These are phyloP conservation scores for Meleagris gallopavo DNA, from an alignment of 2,113 vertebrate species.

Conservation along the genomic window DNA sequence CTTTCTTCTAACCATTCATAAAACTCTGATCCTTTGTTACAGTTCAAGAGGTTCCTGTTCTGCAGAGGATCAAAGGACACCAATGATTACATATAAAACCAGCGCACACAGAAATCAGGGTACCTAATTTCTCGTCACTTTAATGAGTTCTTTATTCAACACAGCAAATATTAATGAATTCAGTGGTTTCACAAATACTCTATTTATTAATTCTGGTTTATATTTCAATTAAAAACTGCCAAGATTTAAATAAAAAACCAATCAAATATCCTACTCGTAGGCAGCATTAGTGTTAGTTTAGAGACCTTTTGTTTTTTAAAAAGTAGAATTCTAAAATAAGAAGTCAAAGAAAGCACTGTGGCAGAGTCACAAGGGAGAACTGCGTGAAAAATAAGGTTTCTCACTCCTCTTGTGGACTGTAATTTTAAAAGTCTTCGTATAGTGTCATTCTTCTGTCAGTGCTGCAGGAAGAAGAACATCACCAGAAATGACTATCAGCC, in stretches of 20 bases:
- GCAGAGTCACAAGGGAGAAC: slow-evolving; percentile 75
- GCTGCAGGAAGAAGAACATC: slow-evolving; percentile 85
- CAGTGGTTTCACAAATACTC: slow-evolving; percentile 75
- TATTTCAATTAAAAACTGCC: slow-evolving; percentile 75
- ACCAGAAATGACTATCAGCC: slow-evolving; percentile 84
- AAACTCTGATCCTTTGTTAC: slow-evolving; percentile 74
- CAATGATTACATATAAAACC: slow-evolving; percentile 79
- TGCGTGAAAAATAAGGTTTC: slow-evolving; percentile 71
- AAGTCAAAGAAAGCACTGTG: slow-evolving; percentile 81
- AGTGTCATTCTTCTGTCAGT: slow-evolving; percentile 83
- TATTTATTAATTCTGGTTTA: slow-evolving; percentile 61
- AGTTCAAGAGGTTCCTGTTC: slow-evolving; percentile 66
- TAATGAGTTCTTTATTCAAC: slow-evolving; percentile 60
- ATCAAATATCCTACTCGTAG: slow-evolving; percentile 65
- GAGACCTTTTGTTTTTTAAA: slow-evolving; percentile 68
- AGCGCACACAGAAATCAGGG: slow-evolving; percentile 78
- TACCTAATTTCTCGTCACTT: slow-evolving; percentile 65
- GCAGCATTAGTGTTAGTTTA: slow-evolving; percentile 76
- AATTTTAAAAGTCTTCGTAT: slow-evolving; percentile 80
- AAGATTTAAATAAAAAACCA: slow-evolving; percentile 73
- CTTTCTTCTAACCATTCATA: slow-evolving; percentile 73
- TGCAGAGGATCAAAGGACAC: slow-evolving; percentile 72
- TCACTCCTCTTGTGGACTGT: slow-evolving; percentile 81
- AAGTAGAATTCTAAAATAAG: slow-evolving; percentile 75
- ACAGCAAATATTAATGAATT: slow-evolving; percentile 55